phyloP scores from a whole-genome alignment of 2,888 invertebrate species.

The Gari tellinella region DNA sequence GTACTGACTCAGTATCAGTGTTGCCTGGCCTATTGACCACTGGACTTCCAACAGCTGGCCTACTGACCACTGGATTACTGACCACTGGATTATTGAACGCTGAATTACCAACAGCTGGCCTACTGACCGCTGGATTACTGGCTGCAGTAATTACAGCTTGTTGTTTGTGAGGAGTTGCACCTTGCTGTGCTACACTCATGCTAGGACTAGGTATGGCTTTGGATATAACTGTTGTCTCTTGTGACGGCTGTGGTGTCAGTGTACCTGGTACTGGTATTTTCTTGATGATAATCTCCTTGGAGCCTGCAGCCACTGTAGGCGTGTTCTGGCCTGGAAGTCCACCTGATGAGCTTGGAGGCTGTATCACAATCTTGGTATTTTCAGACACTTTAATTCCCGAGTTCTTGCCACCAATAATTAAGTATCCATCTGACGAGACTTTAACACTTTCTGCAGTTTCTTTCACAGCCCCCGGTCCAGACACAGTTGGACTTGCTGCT shows the following conservation, averaged over 20 bases:
- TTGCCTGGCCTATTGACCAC: too few species aligned
- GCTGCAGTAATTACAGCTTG: too few species aligned
- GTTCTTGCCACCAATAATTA: slow-evolving; percentile 57
- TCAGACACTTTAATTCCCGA: slow-evolving; percentile 54
- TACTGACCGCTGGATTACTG: too few species aligned
- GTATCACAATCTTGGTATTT: slow-evolving; percentile 59
- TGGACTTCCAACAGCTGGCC: not conserved
- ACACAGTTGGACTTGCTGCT: slow-evolving; percentile 6
- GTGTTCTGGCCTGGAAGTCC: not conserved
- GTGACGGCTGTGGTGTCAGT: not conserved
- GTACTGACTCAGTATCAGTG: too few species aligned
- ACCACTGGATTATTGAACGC: too few species aligned
- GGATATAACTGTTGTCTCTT: too few species aligned
- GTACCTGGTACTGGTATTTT: slow-evolving; percentile 35
- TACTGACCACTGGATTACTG: too few species aligned
- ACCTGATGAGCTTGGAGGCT: slow-evolving; percentile 37
- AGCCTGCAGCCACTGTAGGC: not conserved
- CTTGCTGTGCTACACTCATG: too few species aligned
- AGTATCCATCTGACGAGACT: slow-evolving; percentile 51
- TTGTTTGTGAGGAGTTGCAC: too few species aligned
- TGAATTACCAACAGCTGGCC: too few species aligned
- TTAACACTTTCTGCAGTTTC: slow-evolving; percentile 55
- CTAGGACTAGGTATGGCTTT: too few species aligned
- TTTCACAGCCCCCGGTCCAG: slow-evolving; percentile 35
- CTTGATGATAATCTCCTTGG: slow-evolving; percentile 29